A percentile compares a stretch with the other conserved stretches of the same genome.
Conservation (phyloP, 2,113 vertebrate species). For the Dolichotis patagonum region DNA sequence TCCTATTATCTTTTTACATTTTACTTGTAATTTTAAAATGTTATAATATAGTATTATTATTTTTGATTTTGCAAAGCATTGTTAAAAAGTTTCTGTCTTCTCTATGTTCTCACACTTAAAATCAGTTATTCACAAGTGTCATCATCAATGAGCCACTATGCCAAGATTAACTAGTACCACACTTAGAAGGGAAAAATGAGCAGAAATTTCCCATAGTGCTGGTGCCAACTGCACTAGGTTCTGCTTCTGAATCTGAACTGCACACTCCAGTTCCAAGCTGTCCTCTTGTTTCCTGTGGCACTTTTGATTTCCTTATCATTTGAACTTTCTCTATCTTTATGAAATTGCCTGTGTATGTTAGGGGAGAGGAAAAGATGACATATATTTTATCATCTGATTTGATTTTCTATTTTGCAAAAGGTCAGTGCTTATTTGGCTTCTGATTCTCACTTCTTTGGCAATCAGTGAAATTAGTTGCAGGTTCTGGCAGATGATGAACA, state of each 20-base stretch:
- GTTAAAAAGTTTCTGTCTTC: background rate
- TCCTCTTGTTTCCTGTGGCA: background rate
- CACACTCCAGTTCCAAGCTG: too few species aligned
- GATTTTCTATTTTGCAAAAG: slow-evolving; percentile 41
- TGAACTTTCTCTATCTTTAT: background rate
- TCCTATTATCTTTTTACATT: background rate
- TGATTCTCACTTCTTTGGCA: slow-evolving; percentile 3
- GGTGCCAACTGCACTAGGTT: background rate
- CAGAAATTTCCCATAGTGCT: background rate
- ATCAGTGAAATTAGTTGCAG: background rate
- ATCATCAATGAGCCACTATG: background rate
- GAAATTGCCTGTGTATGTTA: background rate
- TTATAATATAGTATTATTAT: background rate
- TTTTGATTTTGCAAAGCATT: background rate
- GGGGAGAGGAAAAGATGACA: fast-evolving
- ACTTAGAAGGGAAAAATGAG: background rate
- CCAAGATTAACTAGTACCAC: background rate
- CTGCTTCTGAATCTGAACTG: background rate
- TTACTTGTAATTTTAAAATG: background rate
- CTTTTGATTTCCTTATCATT: background rate
- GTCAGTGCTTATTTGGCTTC: slow-evolving; percentile 50
- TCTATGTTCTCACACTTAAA: background rate
- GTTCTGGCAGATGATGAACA: slow-evolving; percentile 38
- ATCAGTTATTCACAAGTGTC: background rate
- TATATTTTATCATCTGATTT: background rate